These are phyloP conservation scores for Aegypius monachus DNA, from an alignment of 2,113 vertebrate species.

Conservation along the genomic window DNA sequence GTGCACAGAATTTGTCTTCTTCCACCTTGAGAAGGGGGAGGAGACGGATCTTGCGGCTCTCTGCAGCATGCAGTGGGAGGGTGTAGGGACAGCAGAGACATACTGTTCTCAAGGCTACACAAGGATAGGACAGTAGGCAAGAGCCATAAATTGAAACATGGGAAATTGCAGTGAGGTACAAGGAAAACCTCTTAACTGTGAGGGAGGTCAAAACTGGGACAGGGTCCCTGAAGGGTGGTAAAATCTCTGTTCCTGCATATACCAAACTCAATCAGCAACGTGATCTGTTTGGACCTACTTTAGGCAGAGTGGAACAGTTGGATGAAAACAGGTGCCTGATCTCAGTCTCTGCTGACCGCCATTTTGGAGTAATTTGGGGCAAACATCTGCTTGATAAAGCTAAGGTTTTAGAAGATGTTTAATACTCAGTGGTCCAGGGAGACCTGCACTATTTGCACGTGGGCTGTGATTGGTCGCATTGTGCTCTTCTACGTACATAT, in stretches of 20 bases:
- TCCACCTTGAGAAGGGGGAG: background rate
- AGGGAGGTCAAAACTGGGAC: background rate
- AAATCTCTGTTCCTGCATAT: background rate
- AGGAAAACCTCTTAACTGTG: background rate
- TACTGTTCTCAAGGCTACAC: fast-evolving
- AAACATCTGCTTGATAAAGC: background rate
- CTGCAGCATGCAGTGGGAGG: background rate
- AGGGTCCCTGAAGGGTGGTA: background rate
- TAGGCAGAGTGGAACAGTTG: background rate
- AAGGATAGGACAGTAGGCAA: background rate
- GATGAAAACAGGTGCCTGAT: background rate
- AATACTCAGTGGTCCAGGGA: background rate
- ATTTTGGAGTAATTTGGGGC: background rate
- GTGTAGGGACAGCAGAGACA: background rate
- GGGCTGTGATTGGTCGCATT: fast-evolving
- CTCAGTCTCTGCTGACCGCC: background rate
- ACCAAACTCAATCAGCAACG: fast-evolving
- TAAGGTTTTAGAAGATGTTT: background rate
- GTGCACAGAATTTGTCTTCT: background rate
- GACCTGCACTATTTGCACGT: fast-evolving
- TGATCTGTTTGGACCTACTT: background rate
- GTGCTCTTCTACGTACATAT: fast-evolving
- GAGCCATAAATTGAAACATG: background rate
- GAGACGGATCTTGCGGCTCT: background rate
- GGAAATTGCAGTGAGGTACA: background rate